Percentiles rank a stretch among this genome's conserved stretches.
These are phyloP conservation scores for Kryptolebias ocellatus DNA, from an alignment of 2,797 vertebrate species.

Conservation along the genomic window DNA sequence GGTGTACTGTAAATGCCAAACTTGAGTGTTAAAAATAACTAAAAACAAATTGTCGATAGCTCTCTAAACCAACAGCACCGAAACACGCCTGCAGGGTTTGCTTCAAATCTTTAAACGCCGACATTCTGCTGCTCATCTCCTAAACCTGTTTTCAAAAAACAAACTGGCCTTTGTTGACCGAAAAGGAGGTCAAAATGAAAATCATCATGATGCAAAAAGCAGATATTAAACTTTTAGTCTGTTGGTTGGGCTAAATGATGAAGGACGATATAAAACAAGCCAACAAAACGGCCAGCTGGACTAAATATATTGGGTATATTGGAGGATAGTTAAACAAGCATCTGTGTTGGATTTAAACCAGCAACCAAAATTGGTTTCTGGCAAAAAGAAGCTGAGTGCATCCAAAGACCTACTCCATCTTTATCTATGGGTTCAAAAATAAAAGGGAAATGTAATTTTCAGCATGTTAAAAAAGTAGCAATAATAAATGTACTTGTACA, in stretches of 20 bases:
- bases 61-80: no score
- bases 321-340: constrained; percentile 39
- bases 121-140: not conserved
- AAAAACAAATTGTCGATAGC: no score
- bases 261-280: constrained; percentile 24
- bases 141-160: not conserved
- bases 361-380: constrained; percentile 40
- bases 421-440: not conserved
- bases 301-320: constrained; percentile 25
- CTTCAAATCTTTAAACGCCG: no score
- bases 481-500: not conserved
- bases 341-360: constrained; percentile 59
- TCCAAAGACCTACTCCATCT: constrained; percentile 10
- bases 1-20: no score
- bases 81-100: no score
- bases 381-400: constrained; percentile 4
- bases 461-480: not conserved
- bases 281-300: constrained; percentile 21
- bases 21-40: no score
- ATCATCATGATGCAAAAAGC: not conserved
- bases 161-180: not conserved
- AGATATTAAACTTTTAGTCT: not conserved
- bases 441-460: not conserved
- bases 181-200: not conserved
- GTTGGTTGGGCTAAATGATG: not conserved